Evolutionary conservation across 2,113 vertebrate species (phyloP).

Genomic region (Crotalus viridis): DNA sequence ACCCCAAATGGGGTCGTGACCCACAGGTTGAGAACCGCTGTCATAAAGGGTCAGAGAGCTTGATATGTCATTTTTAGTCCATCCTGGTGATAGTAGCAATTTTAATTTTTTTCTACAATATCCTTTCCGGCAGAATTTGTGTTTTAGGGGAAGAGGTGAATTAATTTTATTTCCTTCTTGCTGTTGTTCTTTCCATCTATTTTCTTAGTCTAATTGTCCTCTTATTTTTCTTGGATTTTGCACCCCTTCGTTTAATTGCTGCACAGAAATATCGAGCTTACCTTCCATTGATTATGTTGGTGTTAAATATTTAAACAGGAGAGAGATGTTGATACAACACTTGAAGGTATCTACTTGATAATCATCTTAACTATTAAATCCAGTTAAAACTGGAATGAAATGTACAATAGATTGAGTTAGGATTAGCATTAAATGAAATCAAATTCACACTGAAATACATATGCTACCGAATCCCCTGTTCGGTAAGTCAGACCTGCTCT

Average conservation of each 20-base stretch:
- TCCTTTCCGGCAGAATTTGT: background rate
- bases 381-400: slow-evolving; percentile 38
- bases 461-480: no score
- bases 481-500: slow-evolving; percentile 7
- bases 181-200: background rate
- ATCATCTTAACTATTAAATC: slow-evolving; percentile 27
- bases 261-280: slow-evolving; percentile 26
- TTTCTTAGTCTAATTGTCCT: background rate
- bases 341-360: slow-evolving; percentile 48
- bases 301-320: slow-evolving; percentile 35
- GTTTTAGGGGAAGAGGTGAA: background rate
- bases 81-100: background rate
- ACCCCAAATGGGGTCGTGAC: no score
- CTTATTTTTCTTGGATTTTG: background rate
- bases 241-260: background rate
- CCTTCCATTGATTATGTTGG: slow-evolving; percentile 42
- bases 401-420: slow-evolving; percentile 2
- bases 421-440: background rate
- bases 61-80: background rate
- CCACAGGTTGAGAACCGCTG: no score
- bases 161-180: background rate
- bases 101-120: background rate
- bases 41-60: background rate
- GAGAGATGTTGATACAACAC: slow-evolving; percentile 38
- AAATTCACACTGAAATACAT: background rate